These are phyloP conservation scores for Ascaphus truei DNA, from an alignment of 2,113 vertebrate species.

Conservation along the genomic window DNA sequence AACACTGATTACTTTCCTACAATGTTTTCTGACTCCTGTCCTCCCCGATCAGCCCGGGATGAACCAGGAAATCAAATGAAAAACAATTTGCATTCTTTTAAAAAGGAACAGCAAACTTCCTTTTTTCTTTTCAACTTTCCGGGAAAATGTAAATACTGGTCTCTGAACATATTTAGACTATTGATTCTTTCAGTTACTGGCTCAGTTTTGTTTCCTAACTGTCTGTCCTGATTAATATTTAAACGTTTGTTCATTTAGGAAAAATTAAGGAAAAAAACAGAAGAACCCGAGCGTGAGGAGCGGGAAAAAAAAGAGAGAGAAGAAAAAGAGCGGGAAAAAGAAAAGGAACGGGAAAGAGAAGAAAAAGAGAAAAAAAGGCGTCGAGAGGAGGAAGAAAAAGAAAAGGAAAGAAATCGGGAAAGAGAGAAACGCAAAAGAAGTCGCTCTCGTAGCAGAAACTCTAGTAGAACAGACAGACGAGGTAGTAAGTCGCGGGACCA, in stretches of 20 bases:
- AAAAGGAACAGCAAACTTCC: too few species aligned
- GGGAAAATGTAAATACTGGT: too few species aligned
- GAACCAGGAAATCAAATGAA: too few species aligned
- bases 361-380: constrained; percentile 73
- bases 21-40: too few species aligned
- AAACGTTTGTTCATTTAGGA: constrained; percentile 51
- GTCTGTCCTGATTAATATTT: not conserved
- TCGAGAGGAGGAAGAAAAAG: constrained; percentile 73
- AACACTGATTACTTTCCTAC: too few species aligned
- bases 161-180: too few species aligned
- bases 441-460: constrained; percentile 86
- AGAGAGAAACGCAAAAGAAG: constrained; percentile 86
- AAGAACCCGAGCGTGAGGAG: constrained; percentile 85
- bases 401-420: constrained; percentile 74
- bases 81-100: too few species aligned
- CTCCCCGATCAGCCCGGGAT: too few species aligned
- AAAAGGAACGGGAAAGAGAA: constrained; percentile 76
- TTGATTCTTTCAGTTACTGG: too few species aligned
- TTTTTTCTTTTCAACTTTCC: too few species aligned
- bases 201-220: too few species aligned
- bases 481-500: constrained; percentile 89
- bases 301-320: constrained; percentile 78
- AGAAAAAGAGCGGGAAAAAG: constrained; percentile 54
- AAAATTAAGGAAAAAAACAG: constrained; percentile 76
- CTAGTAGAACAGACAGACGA: constrained; percentile 84